A percentile compares a stretch with the other conserved stretches of the same genome.
phyloP scores from a whole-genome alignment of 2,888 invertebrate species.

The Drosophila differens region DNA sequence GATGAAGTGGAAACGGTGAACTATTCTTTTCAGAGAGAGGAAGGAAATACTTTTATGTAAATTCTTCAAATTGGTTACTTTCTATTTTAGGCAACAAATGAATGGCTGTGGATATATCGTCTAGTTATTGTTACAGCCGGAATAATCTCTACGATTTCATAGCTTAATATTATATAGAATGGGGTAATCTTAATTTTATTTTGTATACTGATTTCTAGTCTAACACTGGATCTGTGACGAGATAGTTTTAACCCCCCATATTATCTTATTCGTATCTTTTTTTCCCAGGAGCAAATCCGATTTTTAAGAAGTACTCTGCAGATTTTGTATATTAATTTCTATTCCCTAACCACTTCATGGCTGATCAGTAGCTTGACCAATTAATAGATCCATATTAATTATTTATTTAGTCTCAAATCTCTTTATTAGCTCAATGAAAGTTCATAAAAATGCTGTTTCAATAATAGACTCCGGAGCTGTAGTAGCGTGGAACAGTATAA shows the following conservation, averaged over 20 bases:
- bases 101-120: no score
- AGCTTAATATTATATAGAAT: no score
- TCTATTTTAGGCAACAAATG: neutral
- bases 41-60: neutral
- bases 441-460: conserved; percentile 17
- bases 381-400: neutral
- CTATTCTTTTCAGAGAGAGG: neutral
- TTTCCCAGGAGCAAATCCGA: no score
- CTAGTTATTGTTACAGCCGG: neutral
- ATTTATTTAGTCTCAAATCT: conserved; percentile 5
- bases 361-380: neutral
- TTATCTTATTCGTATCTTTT: no score
- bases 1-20: neutral
- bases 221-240: no score
- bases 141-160: neutral
- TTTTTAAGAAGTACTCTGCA: no score
- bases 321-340: neutral
- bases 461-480: conserved; percentile 66
- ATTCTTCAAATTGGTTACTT: no score
- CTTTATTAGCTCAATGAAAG: conserved; percentile 35
- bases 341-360: neutral
- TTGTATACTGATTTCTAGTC: no score
- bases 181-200: no score
- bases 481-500: conserved; percentile 60
- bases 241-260: no score